Conservation (phyloP, 2,113 vertebrate genomes). For the Cyanistes caeruleus region DNA sequence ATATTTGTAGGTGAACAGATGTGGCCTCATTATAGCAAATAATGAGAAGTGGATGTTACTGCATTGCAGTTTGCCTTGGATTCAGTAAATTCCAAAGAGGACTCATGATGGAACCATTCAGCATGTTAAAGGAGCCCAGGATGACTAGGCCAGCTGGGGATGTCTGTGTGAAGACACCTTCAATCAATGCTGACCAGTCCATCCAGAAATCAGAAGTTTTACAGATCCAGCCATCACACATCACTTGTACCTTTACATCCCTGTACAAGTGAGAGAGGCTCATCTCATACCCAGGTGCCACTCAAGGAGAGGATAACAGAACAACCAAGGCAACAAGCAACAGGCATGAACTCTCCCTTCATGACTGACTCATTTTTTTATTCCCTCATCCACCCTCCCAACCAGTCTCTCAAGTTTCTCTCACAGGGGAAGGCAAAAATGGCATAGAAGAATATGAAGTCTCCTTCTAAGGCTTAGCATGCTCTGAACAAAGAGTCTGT, state of each 20-base stretch:
- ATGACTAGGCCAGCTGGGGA: not conserved
- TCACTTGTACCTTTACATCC: not conserved
- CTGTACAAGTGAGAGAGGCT: not conserved
- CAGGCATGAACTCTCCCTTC: not conserved
- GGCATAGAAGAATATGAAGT: not conserved
- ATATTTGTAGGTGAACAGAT: not conserved
- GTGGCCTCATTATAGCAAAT: not conserved
- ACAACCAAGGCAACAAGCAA: not conserved
- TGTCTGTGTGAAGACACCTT: not conserved
- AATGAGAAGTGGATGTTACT: not conserved
- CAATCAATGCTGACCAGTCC: not conserved
- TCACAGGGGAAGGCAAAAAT: not conserved
- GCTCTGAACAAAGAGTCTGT: not conserved
- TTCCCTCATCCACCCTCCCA: not conserved
- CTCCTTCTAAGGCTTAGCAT: not conserved
- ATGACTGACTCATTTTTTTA: not conserved
- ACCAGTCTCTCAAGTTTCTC: not conserved
- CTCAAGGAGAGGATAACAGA: not conserved
- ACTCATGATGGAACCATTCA: not conserved
- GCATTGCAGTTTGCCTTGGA: not conserved
- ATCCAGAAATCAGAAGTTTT: not conserved
- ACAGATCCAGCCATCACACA: not conserved
- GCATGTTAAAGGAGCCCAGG: not conserved
- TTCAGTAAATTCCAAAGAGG: not conserved
- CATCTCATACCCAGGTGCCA: not conserved